These are phyloP conservation scores for Rhabdophis nuchalis DNA, from an alignment of 2,797 vertebrate genomes.

Conservation along the genomic window DNA sequence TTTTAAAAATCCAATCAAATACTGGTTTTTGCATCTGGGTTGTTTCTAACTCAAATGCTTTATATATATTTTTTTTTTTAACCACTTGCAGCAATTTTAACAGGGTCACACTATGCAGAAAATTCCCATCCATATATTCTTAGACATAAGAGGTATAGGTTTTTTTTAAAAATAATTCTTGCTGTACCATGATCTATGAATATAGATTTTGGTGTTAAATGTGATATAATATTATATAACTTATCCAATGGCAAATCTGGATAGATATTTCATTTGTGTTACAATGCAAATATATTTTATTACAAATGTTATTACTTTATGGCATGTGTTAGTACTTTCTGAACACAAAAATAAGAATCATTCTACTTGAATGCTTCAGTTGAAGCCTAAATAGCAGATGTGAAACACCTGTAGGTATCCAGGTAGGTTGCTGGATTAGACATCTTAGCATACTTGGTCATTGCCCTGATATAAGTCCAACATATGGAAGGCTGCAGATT, in stretches of 20 bases:
- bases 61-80: slow-evolving; percentile 12
- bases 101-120: not conserved
- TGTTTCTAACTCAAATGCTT: slow-evolving; percentile 22
- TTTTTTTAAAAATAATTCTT: not conserved
- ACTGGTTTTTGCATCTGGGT: slow-evolving; percentile 31
- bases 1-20: not conserved
- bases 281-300: not conserved
- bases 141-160: not conserved
- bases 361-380: not conserved
- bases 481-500: not conserved
- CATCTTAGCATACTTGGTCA: not conserved
- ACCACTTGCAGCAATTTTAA: not conserved
- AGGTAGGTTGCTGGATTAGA: not conserved
- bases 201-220: not conserved
- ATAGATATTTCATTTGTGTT: not conserved
- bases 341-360: not conserved
- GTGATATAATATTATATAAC: not conserved
- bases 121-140: not conserved
- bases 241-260: not conserved
- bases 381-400: not conserved
- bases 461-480: not conserved
- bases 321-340: not conserved
- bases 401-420: not conserved
- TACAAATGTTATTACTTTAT: not conserved
- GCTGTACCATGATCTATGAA: not conserved